Base-by-base conservation (phyloP, 2,888 invertebrate genomes). In the Caenorhabditis sp. region DNA sequence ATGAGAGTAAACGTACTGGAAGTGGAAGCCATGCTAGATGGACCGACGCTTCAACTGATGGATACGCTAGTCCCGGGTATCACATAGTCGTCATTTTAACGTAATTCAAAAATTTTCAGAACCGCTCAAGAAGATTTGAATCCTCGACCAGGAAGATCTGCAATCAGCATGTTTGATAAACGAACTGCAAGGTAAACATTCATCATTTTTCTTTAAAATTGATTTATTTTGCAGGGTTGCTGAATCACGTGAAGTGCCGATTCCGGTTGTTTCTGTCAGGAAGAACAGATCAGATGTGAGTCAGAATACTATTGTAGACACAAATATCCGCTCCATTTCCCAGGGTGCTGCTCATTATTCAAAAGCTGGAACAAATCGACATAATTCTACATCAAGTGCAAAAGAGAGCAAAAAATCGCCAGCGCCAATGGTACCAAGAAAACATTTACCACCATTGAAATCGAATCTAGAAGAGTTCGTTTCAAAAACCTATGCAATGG, bases 401-500 rank as follows among this genome's bases (percentile, higher is more conserved):
- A 31, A 38, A 38, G 26, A 20, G 20, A 36, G 23, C 38, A 38
- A 36, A 36, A 58, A 58, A 38, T n/a, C 21, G 20, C 58, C 58
- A 3, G 58, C 58, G 5, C 58, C 58, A 49, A 17, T 7, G 36
- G 26, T 56, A 0, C 53, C 58, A 1, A 27, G 25, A 43, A 52
- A 31, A 21, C 17, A 63, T 20, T n/a, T 60, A 21, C 68, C 68
- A 0, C 36, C 36, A 54, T 65, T 21, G 50, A 76, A 76, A 63
- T 79, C 79, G 14, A 74, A 74, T 31, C 38, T 76, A 12, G 67
- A 74, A 26, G 76, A 79, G 31, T 74, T 74, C 54, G 70, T 79
- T 2, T 74, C 76, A 0, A 70, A 69, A 53, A 70, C 70, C 0
- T 68, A 70, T 31, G 70, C 78, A 1, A 58, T 73, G 12, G 74